Base-by-base conservation (phyloP, 64 coral and sea anemone species). In the Porites lutea region DNA sequence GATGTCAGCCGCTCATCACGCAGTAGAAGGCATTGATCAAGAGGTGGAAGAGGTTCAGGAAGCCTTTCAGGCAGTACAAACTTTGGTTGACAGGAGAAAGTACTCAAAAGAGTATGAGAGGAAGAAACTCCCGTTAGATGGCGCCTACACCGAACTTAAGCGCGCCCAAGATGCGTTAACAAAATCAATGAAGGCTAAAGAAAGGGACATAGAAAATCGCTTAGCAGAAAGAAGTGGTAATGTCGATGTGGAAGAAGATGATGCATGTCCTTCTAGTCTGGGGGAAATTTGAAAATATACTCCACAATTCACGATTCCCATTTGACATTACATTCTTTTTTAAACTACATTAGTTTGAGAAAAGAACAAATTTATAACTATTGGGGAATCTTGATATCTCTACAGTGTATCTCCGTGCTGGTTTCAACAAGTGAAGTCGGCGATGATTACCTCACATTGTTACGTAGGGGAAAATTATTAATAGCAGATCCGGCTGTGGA, bases 71-170 rank as follows among this genome's bases (percentile, higher is more conserved):
- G 19, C 46, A 19, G 63, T 65, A 71, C 20, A 67, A 71, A 15
- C 46, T 27, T 44, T 53, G 5, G 63, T 44, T 71, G 83, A 72
- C 15, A 71, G 83, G 50, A 64, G 71, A 12, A 51, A 90, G 12
- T 37, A 23, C 16, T 57, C 16, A 69, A 53, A 52, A 12, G 18
- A n/a, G 14, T 51, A 70, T 14, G 16, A 66, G 13, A 52, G 47
- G 51, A 79, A 78, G 61, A 67, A 78, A 68, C 19, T 66, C 23
- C 44, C 79, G 15, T n/a, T 90, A 53, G 76, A 90, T 82, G 76
- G 76, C 53, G 88, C 88, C 47, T 90, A 90, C 76, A 80, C 75
- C 6, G 77, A 90, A 67, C 52, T 90, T 65, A 90, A 90, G 67
- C 59, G 76, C n/a, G 88, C 88, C 21, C 77, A 90, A 79, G 88